Base-by-base conservation (phyloP, 1,140 invertebrate genomes). In the Neodiprion pinetum region DNA sequence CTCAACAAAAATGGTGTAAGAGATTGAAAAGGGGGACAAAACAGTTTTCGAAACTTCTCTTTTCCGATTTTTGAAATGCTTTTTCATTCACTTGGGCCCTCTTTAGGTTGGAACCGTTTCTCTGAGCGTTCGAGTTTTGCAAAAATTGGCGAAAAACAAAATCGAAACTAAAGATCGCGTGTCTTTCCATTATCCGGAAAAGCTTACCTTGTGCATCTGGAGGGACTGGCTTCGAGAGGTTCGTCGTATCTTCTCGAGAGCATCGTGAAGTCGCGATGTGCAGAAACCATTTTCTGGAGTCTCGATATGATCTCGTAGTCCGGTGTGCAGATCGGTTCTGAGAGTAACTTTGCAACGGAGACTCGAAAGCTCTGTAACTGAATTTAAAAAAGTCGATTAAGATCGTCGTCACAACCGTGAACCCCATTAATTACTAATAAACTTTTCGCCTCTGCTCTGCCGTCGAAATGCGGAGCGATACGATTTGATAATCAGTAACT, bases 281-380 rank as follows among this genome's bases (percentile, higher is more conserved):
- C 94, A 76, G 94, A 92, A 9, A 94, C 92, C 75, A 95, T 86
- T 87, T 95, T 95, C 80, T 94, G 93, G 8, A 95, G 88, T 14
- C 93, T 91, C 3, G 93, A 92, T 68, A 95, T 92, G 76, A 95
- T 90, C 83, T 95, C 94, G 83, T 94, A 94, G 86, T 95, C 94
- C 0, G 93, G 91, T 71, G 93, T 91, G 48, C 93, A 92, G 12
- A 92, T 89, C 65, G 93, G 90, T 73, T 94, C 91, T 7, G 93
- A 93, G 47, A 94, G 80, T 23, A 93, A 88, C 80, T 93, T 92
- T n/a, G 91, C 91, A 4, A 94, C 90, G 1, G 92, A 93, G 70
- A 90, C 89, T 72, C 92, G 90, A 80, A 96, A 94, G 80, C 92
- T 94, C 77, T 92, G 91, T 17, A 95, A 82, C 88, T 90, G 76